Evolutionary conservation across 2,888 invertebrate species (phyloP).

Genomic region (Archips crataeganus): DNA sequence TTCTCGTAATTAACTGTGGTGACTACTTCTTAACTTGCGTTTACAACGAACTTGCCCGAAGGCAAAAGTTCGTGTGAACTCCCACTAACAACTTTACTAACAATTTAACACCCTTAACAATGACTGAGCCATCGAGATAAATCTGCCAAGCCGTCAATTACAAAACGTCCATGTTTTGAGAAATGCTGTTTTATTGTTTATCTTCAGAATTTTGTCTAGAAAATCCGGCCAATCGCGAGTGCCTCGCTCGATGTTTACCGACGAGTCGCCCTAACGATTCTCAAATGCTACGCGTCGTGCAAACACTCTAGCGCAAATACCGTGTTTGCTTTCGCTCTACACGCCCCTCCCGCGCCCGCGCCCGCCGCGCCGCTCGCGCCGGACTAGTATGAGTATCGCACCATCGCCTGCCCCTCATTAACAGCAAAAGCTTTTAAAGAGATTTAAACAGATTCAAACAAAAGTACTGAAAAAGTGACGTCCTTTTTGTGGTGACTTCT

Average conservation of each 20-base stretch:
- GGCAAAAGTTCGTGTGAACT: slow-evolving; percentile 79
- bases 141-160: slow-evolving; percentile 79
- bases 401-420: slow-evolving; percentile 75
- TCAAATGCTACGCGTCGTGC: slow-evolving; percentile 82
- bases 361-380: slow-evolving; percentile 44
- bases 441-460: slow-evolving; percentile 80
- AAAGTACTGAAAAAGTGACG: slow-evolving; percentile 77
- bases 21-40: slow-evolving; percentile 75
- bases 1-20: slow-evolving; percentile 72
- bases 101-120: slow-evolving; percentile 82
- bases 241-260: slow-evolving; percentile 75
- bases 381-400: slow-evolving; percentile 53
- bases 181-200: slow-evolving; percentile 78
- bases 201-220: slow-evolving; percentile 75
- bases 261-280: slow-evolving; percentile 82
- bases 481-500: slow-evolving; percentile 80
- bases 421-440: slow-evolving; percentile 78
- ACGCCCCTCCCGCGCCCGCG: slow-evolving; percentile 46
- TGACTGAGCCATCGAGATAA: slow-evolving; percentile 84
- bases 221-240: slow-evolving; percentile 77
- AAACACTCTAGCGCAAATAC: slow-evolving; percentile 78
- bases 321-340: slow-evolving; percentile 58
- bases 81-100: slow-evolving; percentile 81
- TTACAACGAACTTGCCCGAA: slow-evolving; percentile 73
- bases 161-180: slow-evolving; percentile 81